These are phyloP conservation scores for Microtus ochrogaster DNA, from an alignment of 2,113 vertebrate species.

Conservation along the genomic window DNA sequence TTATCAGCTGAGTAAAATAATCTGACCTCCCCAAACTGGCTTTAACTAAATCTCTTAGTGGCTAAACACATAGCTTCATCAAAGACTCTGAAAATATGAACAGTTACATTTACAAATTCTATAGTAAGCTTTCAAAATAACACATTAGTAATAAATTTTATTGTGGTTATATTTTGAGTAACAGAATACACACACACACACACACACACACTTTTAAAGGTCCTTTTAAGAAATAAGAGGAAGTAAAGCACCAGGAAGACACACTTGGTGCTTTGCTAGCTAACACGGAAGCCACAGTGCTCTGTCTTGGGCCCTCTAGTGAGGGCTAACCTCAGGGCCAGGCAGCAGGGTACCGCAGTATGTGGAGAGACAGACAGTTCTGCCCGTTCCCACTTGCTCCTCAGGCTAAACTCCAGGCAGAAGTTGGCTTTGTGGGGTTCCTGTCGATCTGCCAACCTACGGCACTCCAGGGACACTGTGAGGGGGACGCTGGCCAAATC, in stretches of 20 bases:
- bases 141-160: background rate
- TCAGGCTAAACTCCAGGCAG: conserved; percentile 75
- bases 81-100: conserved; percentile 9
- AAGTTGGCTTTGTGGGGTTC: conserved; percentile 75
- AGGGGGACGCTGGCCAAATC: conserved; percentile 64
- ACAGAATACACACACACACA: background rate
- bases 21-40: background rate
- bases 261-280: background rate
- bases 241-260: background rate
- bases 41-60: conserved; percentile 55
- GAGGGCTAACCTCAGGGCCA: background rate
- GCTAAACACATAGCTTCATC: background rate
- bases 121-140: conserved; percentile 28
- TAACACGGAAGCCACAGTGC: background rate
- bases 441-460: conserved; percentile 69
- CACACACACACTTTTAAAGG: background rate
- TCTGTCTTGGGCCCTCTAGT: background rate
- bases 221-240: conserved; percentile 21
- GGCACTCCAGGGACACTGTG: conserved; percentile 56
- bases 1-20: conserved; percentile 23
- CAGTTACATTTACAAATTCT: conserved; percentile 6
- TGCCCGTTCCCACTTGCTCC: conserved; percentile 54
- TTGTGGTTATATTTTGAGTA: conserved; percentile 41
- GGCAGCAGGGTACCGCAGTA: conserved; percentile 34
- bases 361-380: conserved; percentile 52